A percentile compares a stretch with the other conserved stretches of the same genome.
phyloP scores from a whole-genome alignment of 2,797 vertebrate species.

The Telmatherina bonti region DNA sequence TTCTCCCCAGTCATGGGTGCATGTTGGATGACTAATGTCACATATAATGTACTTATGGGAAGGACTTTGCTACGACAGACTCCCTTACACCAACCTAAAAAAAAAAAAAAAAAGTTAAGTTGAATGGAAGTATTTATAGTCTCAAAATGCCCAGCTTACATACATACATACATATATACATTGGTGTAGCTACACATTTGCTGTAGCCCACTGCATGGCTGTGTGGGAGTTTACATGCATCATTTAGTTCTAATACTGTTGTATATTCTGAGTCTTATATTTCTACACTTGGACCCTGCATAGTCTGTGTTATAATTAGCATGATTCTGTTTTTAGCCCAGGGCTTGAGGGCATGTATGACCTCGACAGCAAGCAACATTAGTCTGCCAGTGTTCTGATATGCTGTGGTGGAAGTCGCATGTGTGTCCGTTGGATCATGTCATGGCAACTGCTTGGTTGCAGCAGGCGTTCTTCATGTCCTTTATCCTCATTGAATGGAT shows the following conservation, averaged over 20 bases:
- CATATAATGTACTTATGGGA: neutral
- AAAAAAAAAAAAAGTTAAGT: neutral
- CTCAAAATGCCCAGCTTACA: neutral
- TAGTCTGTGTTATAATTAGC: constrained; percentile 69
- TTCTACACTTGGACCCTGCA: constrained; percentile 31
- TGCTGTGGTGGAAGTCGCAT: constrained; percentile 29
- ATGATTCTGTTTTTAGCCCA: constrained; percentile 45
- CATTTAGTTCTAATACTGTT: constrained; percentile 3
- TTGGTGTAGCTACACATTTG: neutral
- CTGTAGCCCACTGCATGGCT: neutral
- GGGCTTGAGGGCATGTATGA: constrained; percentile 29
- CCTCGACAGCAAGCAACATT: constrained; percentile 12
- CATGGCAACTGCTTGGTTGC: constrained; percentile 35
- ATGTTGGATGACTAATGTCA: constrained; percentile 30
- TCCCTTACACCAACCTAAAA: neutral
- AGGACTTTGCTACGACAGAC: constrained; percentile 9
- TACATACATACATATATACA: too few species aligned
- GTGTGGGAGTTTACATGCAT: neutral
- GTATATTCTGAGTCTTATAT: constrained; percentile 37
- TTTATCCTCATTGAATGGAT: constrained; percentile 76
- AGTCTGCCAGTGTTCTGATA: constrained; percentile 9
- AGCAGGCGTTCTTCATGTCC: constrained; percentile 28
- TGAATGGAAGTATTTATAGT: neutral
- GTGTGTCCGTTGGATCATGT: constrained; percentile 33
- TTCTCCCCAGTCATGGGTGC: neutral